These are phyloP conservation scores for Drosophila melanocephala DNA, from an alignment of 2,888 invertebrate genomes.

Conservation along the genomic window DNA sequence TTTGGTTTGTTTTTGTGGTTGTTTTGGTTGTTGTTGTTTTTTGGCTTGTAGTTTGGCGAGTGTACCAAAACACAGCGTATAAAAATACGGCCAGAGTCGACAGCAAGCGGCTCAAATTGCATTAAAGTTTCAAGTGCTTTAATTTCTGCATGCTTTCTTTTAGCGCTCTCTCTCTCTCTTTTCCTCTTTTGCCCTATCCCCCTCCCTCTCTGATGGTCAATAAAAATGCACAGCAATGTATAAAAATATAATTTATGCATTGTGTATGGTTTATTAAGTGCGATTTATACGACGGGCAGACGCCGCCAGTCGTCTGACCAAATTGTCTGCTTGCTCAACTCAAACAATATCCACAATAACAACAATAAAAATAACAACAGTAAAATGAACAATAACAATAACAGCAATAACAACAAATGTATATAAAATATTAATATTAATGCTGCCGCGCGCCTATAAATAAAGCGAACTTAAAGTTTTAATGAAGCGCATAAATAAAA, in stretches of 20 bases:
- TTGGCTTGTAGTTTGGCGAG: constrained; percentile 35
- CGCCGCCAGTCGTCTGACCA: constrained; percentile 53
- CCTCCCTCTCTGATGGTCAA: constrained; percentile 33
- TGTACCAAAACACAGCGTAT: constrained; percentile 29
- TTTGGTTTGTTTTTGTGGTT: constrained; percentile 1
- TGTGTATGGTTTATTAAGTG: constrained; percentile 78
- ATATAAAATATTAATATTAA: constrained; percentile 63
- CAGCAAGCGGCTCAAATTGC: constrained; percentile 61
- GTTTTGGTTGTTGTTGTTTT: constrained; percentile 21
- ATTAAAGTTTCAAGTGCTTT: constrained; percentile 77
- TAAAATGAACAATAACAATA: constrained; percentile 4
- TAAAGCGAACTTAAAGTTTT: constrained; percentile 76
- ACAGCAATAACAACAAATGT: constrained; percentile 12
- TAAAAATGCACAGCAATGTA: constrained; percentile 46
- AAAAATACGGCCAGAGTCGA: constrained; percentile 29
- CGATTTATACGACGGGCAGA: constrained; percentile 75
- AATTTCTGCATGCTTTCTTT: constrained; percentile 41
- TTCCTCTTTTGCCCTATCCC: not conserved
- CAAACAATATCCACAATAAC: constrained; percentile 34
- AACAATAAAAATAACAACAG: constrained; percentile 18
- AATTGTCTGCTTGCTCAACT: constrained; percentile 48
- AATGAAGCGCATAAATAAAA: constrained; percentile 81
- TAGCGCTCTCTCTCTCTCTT: not conserved
- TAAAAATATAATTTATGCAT: constrained; percentile 73
- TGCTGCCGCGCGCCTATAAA: constrained; percentile 58